Evolutionary conservation across 1,140 invertebrate species (phyloP).

Genomic region (Laupala kohalensis): DNA sequence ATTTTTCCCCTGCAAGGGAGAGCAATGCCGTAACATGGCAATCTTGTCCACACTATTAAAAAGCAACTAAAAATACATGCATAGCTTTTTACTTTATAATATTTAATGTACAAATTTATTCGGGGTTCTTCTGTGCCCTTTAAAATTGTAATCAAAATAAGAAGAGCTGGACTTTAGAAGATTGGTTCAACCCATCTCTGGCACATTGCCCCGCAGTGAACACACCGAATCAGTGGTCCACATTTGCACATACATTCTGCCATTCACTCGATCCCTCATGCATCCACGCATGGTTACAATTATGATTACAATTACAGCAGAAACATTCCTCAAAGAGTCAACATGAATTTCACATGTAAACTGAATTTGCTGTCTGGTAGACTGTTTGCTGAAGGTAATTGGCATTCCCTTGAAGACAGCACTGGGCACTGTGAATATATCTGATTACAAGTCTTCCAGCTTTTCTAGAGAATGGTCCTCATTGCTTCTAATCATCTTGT

Average conservation of each 20-base stretch:
- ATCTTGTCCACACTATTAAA: neutral
- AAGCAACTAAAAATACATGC: neutral
- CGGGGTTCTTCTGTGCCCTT: neutral
- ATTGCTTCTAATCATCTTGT: constrained; percentile 26
- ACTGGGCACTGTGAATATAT: neutral
- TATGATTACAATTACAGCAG: neutral
- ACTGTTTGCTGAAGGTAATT: neutral
- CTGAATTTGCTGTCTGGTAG: neutral
- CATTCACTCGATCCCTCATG: neutral
- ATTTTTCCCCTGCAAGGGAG: no score
- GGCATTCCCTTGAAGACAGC: neutral
- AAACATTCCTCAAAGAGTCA: neutral
- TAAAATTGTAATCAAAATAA: neutral
- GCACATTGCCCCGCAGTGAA: neutral
- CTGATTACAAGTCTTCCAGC: neutral
- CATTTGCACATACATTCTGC: neutral
- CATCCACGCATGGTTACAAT: neutral
- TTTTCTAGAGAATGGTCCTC: neutral
- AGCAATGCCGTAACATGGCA: no score
- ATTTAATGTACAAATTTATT: neutral
- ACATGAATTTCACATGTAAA: neutral
- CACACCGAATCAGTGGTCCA: neutral
- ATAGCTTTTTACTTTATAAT: neutral
- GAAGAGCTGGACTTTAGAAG: neutral
- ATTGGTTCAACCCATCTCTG: neutral